These are phyloP conservation scores for Caenorhabditis zanzibari DNA, from an alignment of 2,888 invertebrate genomes.

Conservation along the genomic window DNA sequence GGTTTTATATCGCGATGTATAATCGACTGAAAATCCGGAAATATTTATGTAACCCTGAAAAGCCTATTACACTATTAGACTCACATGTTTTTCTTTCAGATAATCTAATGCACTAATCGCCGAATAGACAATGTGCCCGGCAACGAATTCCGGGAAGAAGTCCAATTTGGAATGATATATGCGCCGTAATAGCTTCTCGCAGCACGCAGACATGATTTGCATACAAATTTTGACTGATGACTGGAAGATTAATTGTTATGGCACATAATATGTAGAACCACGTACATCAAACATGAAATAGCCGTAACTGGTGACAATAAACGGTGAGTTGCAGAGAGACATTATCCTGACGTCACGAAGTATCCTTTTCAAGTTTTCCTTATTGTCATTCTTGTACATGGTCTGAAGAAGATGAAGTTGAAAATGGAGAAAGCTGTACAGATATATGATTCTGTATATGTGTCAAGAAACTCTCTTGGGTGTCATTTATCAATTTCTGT, in stretches of 20 bases:
- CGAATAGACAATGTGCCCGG: conserved; percentile 98
- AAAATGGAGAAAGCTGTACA: not conserved
- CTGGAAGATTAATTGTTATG: conserved; percentile 75
- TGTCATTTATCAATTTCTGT: conserved; percentile 48
- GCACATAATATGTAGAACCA: not conserved
- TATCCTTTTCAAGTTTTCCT: conserved; percentile 63
- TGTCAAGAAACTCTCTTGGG: conserved; percentile 33
- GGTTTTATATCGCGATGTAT: conserved; percentile 86
- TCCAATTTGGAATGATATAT: conserved; percentile 85
- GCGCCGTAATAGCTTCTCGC: conserved; percentile 95
- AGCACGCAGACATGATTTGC: conserved; percentile 99
- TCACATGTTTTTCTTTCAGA: conserved; percentile 92
- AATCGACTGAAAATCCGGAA: conserved; percentile 72
- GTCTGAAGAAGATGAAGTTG: conserved; percentile 62
- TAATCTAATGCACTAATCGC: conserved; percentile 98
- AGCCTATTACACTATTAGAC: conserved; percentile 32
- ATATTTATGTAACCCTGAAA: not conserved
- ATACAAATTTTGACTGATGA: conserved; percentile 99
- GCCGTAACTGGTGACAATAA: conserved; percentile 61
- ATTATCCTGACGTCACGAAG: conserved; percentile 64
- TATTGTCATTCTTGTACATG: conserved; percentile 68
- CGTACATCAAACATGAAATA: conserved; percentile 67
- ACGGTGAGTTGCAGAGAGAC: conserved; percentile 55
- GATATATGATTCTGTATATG: conserved; percentile 1
- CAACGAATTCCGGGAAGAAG: conserved; percentile 94